Percentiles rank a stretch among this genome's conserved stretches.
phyloP scores from a whole-genome alignment of 1,140 invertebrate genomes.

The Carposina sasakii region DNA sequence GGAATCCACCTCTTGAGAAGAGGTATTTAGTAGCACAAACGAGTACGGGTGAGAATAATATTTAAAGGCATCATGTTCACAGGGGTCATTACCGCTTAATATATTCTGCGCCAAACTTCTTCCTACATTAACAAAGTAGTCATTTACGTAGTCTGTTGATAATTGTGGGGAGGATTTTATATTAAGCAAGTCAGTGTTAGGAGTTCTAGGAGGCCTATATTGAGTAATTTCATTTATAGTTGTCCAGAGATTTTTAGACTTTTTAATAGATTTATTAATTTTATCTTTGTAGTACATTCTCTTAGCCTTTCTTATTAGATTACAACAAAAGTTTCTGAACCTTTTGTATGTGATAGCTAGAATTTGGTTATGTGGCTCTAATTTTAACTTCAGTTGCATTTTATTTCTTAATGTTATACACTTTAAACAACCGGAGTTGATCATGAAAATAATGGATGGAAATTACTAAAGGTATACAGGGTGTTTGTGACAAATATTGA shows the following conservation, averaged over 20 bases:
- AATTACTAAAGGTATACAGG: no score
- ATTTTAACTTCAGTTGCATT: slow-evolving; percentile 1
- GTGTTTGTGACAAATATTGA: no score
- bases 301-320: slow-evolving; percentile 5
- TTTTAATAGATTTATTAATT: not conserved
- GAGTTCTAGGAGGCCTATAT: not conserved
- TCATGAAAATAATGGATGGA: no score
- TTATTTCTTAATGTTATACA: slow-evolving; percentile 10
- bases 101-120: not conserved
- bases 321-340: slow-evolving; percentile 8
- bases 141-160: slow-evolving; percentile 1
- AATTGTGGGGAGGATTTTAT: not conserved
- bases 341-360: slow-evolving; percentile 3
- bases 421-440: not conserved
- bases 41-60: not conserved
- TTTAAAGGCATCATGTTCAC: not conserved
- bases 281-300: not conserved
- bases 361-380: not conserved
- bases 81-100: not conserved
- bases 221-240: slow-evolving; percentile 6
- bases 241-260: slow-evolving; percentile 9
- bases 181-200: not conserved
- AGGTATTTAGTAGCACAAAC: slow-evolving; percentile 1
- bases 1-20: not conserved
- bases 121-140: slow-evolving; percentile 1